Evolutionary conservation across 2,797 vertebrate genomes (phyloP).

Genomic region (Betta splendens): DNA sequence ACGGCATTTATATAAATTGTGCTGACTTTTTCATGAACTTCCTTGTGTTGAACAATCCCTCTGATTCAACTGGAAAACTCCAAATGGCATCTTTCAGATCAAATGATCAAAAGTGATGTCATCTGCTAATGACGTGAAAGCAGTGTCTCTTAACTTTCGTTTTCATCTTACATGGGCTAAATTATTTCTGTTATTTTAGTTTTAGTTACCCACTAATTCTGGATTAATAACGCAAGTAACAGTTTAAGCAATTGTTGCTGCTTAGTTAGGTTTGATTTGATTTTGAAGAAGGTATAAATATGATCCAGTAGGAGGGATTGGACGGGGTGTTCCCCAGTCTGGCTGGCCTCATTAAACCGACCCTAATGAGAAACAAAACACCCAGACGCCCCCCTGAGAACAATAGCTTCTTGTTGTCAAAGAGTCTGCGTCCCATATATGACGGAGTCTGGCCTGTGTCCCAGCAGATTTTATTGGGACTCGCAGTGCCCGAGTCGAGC

Average conservation of each 20-base stretch:
- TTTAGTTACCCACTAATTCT: no score
- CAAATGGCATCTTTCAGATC: no score
- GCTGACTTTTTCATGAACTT: no score
- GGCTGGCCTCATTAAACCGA: slow-evolving; percentile 69
- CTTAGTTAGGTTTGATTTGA: slow-evolving; percentile 17
- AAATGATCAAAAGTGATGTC: no score
- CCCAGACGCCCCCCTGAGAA: slow-evolving; percentile 51
- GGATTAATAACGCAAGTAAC: background rate
- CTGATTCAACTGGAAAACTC: no score
- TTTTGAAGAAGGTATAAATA: slow-evolving; percentile 20
- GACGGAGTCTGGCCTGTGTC: slow-evolving; percentile 56
- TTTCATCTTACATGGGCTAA: no score
- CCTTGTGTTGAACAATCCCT: no score
- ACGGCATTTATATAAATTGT: no score
- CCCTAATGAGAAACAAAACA: slow-evolving; percentile 72
- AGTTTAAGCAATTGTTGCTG: slow-evolving; percentile 1
- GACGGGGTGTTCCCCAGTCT: slow-evolving; percentile 27
- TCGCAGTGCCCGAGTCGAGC: slow-evolving; percentile 29
- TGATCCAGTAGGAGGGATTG: slow-evolving; percentile 27
- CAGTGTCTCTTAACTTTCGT: no score
- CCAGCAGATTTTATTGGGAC: slow-evolving; percentile 52
- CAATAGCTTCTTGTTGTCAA: slow-evolving; percentile 75
- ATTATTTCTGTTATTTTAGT: no score
- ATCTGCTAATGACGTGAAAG: no score
- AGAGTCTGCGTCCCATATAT: slow-evolving; percentile 27